Conservation (phyloP, 1,140 invertebrate species). For the Capitella teleta region DNA sequence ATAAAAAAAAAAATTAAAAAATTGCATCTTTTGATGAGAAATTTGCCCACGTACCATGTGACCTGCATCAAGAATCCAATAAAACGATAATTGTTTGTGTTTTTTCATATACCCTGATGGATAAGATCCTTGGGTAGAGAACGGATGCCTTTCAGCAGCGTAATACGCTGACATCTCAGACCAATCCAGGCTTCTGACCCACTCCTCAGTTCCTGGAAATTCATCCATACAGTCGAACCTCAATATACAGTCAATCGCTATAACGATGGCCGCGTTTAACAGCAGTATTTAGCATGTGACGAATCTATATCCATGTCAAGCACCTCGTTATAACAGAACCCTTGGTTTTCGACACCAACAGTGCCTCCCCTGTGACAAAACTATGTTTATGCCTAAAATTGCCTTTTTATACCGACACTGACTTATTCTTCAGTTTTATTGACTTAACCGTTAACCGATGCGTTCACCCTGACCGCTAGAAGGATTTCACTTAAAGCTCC, state of each 20-base stretch:
- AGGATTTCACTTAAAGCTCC: no score
- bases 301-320: background rate
- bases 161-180: slow-evolving; percentile 4
- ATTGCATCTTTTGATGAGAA: no score
- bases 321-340: background rate
- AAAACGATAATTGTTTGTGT: slow-evolving; percentile 11
- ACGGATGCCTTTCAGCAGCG: background rate
- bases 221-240: background rate
- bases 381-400: background rate
- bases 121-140: background rate
- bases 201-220: slow-evolving; percentile 13
- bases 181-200: slow-evolving; percentile 10
- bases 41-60: slow-evolving; percentile 9
- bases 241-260: background rate
- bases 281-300: background rate
- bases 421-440: no score
- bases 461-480: no score
- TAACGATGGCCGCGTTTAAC: background rate
- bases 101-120: slow-evolving; percentile 8
- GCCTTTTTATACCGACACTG: background rate
- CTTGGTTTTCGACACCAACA: background rate
- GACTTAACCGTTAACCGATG: no score
- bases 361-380: background rate
- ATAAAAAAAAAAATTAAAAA: no score
- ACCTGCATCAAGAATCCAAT: slow-evolving; percentile 11